A percentile compares a stretch with the other conserved stretches of the same genome.
Evolutionary conservation across 2,888 invertebrate genomes (phyloP).

Genomic region (Ephialtes manifestator): DNA sequence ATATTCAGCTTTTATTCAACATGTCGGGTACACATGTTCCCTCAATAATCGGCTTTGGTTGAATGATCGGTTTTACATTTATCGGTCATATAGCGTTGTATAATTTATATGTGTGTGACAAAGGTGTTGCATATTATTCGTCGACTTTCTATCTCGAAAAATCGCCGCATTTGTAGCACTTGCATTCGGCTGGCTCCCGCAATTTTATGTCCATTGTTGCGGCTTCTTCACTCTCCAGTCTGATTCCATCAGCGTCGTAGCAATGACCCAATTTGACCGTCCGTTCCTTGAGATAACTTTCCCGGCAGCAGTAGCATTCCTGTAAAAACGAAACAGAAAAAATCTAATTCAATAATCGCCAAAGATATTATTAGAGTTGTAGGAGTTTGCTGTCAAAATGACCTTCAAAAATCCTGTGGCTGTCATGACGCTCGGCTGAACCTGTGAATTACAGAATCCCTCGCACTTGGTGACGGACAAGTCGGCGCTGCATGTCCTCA

Average conservation of each 20-base stretch:
- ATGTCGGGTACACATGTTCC: conserved; percentile 35
- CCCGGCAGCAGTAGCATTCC: conserved; percentile 97
- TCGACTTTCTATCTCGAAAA: conserved; percentile 89
- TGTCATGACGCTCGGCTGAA: conserved; percentile 95
- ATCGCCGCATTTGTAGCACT: conserved; percentile 96
- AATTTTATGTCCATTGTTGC: conserved; percentile 94
- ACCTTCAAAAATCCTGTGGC: conserved; percentile 96
- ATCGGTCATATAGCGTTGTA: conserved; percentile 35
- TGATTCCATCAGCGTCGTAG: conserved; percentile 94
- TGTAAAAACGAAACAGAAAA: conserved; percentile 83
- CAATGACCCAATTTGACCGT: conserved; percentile 93
- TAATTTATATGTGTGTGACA: conserved; percentile 19
- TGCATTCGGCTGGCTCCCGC: conserved; percentile 95
- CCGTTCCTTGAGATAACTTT: conserved; percentile 94
- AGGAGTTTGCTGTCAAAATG: not conserved
- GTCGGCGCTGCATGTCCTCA: conserved; percentile 95
- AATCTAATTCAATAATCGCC: conserved; percentile 2
- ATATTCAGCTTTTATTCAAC: conserved; percentile 62
- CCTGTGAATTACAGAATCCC: conserved; percentile 96
- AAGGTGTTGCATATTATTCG: conserved; percentile 22
- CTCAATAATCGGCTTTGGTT: conserved; percentile 22
- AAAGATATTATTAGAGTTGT: not conserved
- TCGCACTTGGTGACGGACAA: conserved; percentile 97
- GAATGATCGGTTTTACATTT: conserved; percentile 38
- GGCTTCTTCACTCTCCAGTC: conserved; percentile 90